These are phyloP conservation scores for Hydrophis major DNA, from an alignment of 2,797 vertebrate species.

Conservation along the genomic window DNA sequence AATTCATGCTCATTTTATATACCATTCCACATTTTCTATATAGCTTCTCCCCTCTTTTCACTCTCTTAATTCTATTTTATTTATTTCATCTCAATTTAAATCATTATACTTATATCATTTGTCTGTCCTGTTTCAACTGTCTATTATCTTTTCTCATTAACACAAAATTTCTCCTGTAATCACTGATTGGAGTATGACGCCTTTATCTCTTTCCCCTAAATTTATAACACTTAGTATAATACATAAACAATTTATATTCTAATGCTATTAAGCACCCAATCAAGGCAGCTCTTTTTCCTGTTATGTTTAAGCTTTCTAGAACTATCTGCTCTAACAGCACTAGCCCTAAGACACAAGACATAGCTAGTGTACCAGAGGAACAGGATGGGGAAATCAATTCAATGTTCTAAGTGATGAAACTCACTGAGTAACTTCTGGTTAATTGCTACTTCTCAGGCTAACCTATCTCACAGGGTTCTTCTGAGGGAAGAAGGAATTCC, in stretches of 20 bases:
- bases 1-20: no score
- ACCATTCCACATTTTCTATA: no score
- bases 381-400: neutral
- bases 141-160: no score
- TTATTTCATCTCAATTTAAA: no score
- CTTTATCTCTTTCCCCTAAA: no score
- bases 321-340: neutral
- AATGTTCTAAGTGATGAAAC: neutral
- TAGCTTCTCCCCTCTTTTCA: no score
- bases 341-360: neutral
- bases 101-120: no score
- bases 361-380: neutral
- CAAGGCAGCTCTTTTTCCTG: neutral
- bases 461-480: neutral
- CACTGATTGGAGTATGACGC: no score
- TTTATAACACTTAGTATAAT: no score
- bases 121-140: no score
- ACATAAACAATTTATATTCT: neutral
- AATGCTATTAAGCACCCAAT: neutral
- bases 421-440: neutral
- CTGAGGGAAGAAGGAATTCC: neutral
- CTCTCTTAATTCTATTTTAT: no score
- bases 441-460: neutral
- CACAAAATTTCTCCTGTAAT: no score
- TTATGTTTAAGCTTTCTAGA: neutral